A percentile compares a stretch with the other conserved stretches of the same genome.
Conservation (phyloP, 2,797 vertebrate species). For the Bradypodion pumilum region DNA sequence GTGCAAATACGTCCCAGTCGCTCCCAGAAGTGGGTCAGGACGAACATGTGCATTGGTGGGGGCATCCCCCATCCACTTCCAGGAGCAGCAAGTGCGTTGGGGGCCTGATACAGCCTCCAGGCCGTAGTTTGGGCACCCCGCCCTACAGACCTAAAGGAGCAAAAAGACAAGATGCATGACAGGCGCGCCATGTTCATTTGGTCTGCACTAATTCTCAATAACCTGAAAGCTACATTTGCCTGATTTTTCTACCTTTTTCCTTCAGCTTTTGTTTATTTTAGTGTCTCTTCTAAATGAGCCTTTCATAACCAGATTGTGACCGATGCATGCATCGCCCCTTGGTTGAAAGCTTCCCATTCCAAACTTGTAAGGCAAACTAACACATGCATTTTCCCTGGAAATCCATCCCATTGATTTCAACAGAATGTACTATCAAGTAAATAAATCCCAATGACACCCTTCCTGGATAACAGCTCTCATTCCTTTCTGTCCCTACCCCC, state of each 20-base stretch:
- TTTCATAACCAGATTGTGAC: neutral
- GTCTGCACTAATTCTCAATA: neutral
- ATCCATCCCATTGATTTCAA: neutral
- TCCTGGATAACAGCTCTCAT: constrained; percentile 10
- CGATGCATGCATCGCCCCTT: neutral
- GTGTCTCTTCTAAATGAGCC: neutral
- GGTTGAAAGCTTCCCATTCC: constrained; percentile 26
- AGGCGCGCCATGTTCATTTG: neutral
- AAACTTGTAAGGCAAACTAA: neutral
- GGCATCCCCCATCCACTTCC: too few relatives aligned
- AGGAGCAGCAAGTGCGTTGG: too few relatives aligned
- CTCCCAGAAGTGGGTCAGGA: too few relatives aligned
- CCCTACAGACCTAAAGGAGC: neutral
- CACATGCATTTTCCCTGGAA: neutral
- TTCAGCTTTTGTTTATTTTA: neutral
- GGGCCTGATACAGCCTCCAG: too few relatives aligned
- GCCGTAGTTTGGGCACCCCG: too few relatives aligned
- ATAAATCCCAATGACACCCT: neutral
- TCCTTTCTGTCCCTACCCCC: neutral
- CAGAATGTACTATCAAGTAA: neutral
- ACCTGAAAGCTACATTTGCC: constrained; percentile 38
- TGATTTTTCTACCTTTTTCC: constrained; percentile 21
- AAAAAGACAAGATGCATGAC: neutral
- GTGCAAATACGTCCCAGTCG: too few relatives aligned
- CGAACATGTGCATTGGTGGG: too few relatives aligned